Evolutionary conservation across 92 coral and sea anemone genomes (phyloP), one percentile per base, ranked within the genome.

Genomic region (Epizoanthus fatuus): DNA sequence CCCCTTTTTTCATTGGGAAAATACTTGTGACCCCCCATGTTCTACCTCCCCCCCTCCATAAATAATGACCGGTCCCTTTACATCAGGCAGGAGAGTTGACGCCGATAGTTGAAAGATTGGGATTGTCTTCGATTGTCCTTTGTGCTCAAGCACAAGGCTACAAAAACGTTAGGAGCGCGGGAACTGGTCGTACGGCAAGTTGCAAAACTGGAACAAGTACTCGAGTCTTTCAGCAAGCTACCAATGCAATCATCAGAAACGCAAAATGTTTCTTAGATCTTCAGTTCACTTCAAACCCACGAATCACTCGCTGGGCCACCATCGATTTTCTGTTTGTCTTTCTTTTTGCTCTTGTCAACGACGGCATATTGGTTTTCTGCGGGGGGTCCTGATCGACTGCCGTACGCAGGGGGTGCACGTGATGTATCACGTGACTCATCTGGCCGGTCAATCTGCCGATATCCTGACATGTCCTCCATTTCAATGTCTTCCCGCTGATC

Each of bases 301-400:
- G 99, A 97, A 70, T 97, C 99, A 25, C 95, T 88, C 35, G 91
- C 87, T 9, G 90, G 89, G 3, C 92, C 92, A 2, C 93, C 98
- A 17, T 86, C 83, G n/a, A 86, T 76, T 37, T 90, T 84, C 84
- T 86, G 76, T 63, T 79, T 83, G 68, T 73, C 3, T 42, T 44
- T 90, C 85, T 94, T 94, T 84, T 92, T 92, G 63, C 93, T 97
- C 58, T 93, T 97, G 42, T 97, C 98, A 5, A 97, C 98, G 53
- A 71, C 81, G 51, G 98, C 95, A 75, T 97, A 97, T 51, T 80
- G 88, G 15, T 91, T 96, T 39, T 87, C 96, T 8, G 45, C 93
- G 53, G 66, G 86, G 3, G 89, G 88, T 42, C 55, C 83, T 32
- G 74, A 75, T 37, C 87, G 81, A 39, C 79, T 67, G 83, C 86